Evolutionary conservation across 2,113 vertebrate genomes (phyloP), one percentile per base, ranked within the genome.

Genomic region (Suncus etruscus): DNA sequence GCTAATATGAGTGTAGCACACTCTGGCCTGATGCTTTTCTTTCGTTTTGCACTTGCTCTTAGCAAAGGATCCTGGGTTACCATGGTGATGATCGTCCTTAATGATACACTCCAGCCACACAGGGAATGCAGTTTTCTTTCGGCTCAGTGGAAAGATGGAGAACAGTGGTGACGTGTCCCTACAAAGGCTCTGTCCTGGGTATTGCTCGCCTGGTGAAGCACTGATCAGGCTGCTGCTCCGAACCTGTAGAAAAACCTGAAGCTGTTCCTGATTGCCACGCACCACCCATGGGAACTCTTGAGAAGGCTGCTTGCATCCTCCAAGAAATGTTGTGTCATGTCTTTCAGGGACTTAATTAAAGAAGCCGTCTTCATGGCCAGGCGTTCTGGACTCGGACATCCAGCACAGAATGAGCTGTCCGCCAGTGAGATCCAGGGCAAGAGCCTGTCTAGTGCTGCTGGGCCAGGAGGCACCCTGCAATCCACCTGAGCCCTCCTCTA

Each of bases 321-420:
- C 1, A 18, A 51, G 86, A 87, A 93, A 65, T 66, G 32, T 65
- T 79, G 79, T n/a, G 63, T 25, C 25, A 25, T 16, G 54, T 77
- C 95, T 54, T 8, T 94, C 87, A 14, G 0, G 90, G 94, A 87
- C 88, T 74, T 94, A 87, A 94, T 96, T 95, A 96, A 94, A 85
- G 48, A 75, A 87, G 80, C 85, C 29, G 4, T 83, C 94, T 94
- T 92, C 85, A 87, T 75, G 87, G 87, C 47, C 68, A 66, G 75
- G 72, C 39, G 61, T 47, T 83, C 79, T 90, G 8, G 3, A 39
- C 68, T 78, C 72, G 50, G 65, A 75, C 73, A 45, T 79, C 63
- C 48, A 18, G 8, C 74, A 47, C 51, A 51, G 75, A 94, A 82
- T 50, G 87, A 90, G 72, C 87, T 39, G 91, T 92, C 83, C 27